These are phyloP conservation scores for Drosophila pectinifera DNA, from an alignment of 1,140 invertebrate genomes.

Conservation along the genomic window DNA sequence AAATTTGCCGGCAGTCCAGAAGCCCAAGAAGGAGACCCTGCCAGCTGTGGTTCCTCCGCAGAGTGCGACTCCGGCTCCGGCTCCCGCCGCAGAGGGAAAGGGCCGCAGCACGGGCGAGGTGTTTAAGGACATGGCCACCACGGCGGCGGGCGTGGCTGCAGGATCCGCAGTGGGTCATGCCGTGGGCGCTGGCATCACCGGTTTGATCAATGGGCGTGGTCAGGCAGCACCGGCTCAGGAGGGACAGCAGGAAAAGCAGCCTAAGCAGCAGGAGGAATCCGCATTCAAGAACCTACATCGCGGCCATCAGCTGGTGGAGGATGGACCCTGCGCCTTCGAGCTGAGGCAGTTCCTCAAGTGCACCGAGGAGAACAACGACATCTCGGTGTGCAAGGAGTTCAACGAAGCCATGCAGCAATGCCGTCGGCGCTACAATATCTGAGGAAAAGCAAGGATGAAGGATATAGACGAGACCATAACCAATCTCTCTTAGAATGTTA, in stretches of 20 bases:
- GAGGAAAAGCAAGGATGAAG: not conserved
- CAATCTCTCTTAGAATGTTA: no score
- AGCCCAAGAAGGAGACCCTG: slow-evolving; percentile 40
- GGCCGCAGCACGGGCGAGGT: slow-evolving; percentile 49
- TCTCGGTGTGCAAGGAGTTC: slow-evolving; percentile 94
- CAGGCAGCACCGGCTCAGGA: slow-evolving; percentile 51
- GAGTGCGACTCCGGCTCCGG: not conserved
- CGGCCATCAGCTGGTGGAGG: slow-evolving; percentile 85
- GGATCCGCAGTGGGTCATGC: slow-evolving; percentile 90
- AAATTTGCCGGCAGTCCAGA: slow-evolving; percentile 48
- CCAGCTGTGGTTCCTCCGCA: not conserved
- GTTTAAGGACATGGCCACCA: slow-evolving; percentile 92
- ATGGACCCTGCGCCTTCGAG: slow-evolving; percentile 93
- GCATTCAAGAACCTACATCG: slow-evolving; percentile 58
- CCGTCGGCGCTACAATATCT: slow-evolving; percentile 86
- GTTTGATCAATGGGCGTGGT: slow-evolving; percentile 90
- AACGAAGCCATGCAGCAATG: slow-evolving; percentile 96
- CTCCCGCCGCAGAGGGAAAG: slow-evolving; percentile 27
- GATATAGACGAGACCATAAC: not conserved
- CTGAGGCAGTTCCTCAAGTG: slow-evolving; percentile 94
- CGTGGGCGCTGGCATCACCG: slow-evolving; percentile 92
- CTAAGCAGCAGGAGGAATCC: slow-evolving; percentile 63
- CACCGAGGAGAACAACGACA: slow-evolving; percentile 92
- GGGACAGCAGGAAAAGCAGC: slow-evolving; percentile 40
- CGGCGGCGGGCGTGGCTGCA: slow-evolving; percentile 93